Base-by-base conservation (phyloP, 2,113 vertebrate species). In the Podocnemis expansa region DNA sequence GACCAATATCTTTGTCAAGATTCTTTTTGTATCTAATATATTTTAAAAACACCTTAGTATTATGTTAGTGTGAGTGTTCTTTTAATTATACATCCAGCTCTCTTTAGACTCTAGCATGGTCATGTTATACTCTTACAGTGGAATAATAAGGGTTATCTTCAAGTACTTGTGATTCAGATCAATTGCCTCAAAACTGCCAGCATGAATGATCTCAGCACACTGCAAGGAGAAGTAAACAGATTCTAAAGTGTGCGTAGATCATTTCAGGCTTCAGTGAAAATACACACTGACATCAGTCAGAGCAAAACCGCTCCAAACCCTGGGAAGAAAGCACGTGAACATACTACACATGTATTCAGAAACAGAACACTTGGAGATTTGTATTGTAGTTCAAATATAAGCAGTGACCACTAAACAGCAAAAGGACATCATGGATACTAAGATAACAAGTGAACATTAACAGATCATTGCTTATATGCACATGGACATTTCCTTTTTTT, bases 141-240 rank as follows among this genome's bases (percentile, higher is more conserved):
- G 78, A 85, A 94, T 89, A 80, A 51, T 84, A 47, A 80, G 41
- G 47, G 67, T 45, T 91, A 9, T 88, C 93, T 95, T 58, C 82
- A 55, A 85, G 24, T 47, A 89, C 54, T 79, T 84, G 25, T 93
- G 78, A 82, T 75, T 89, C 78, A 43, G 52, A 90, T 93, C 55
- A 75, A 89, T 89, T 84, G 94, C 90, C 89, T 94, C 73, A 76
- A 87, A 90, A 95, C 76, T 22, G 90, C 38, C 80, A 82, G 29
- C 82, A 81, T 52, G 85, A 90, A 49, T 41, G 84, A 90, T 81
- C 87, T 85, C 55, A 81, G 52, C 80, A 83, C 87, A 67, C 76
- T 94, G 84, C 84, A 91, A 78, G 29, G 73, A 94, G 80, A 96
- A 91, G 95, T 84, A 93, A 94, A 85, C n/a, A 79, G 82, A 73